Conservation (phyloP, 2,113 vertebrate genomes). For the Centropus bengalensis region DNA sequence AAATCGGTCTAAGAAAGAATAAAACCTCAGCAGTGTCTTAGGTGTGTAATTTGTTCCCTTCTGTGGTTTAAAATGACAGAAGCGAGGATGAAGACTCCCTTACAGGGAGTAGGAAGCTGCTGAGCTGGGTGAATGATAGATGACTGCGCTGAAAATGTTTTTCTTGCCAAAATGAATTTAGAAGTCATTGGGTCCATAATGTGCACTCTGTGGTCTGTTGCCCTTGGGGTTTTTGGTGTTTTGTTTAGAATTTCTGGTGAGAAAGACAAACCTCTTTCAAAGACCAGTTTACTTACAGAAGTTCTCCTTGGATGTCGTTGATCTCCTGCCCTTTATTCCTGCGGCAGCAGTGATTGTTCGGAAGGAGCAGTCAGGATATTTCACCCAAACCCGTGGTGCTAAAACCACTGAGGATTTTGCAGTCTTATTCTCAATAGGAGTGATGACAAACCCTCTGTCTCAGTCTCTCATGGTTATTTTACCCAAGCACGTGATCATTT, state of each 20-base stretch:
- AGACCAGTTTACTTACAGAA: not conserved
- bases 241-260: not conserved
- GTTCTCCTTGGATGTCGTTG: not conserved
- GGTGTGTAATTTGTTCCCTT: slow-evolving; percentile 13
- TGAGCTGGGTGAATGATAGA: slow-evolving; percentile 35
- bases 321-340: not conserved
- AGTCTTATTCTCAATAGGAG: not conserved
- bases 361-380: not conserved
- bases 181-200: not conserved
- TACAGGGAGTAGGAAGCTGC: slow-evolving; percentile 26
- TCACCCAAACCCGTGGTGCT: not conserved
- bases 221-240: not conserved
- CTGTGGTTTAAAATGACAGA: slow-evolving; percentile 12
- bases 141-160: slow-evolving; percentile 1
- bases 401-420: not conserved
- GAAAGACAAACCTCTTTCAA: not conserved
- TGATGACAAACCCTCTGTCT: not conserved
- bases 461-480: not conserved
- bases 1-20: not conserved
- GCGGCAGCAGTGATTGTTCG: not conserved
- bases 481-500: not conserved
- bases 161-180: slow-evolving; percentile 31
- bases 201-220: not conserved
- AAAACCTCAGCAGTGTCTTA: not conserved
- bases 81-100: slow-evolving; percentile 13